A percentile compares a stretch with the other conserved stretches of the same genome.
Evolutionary conservation across 2,113 vertebrate species (phyloP).

Genomic region (Corythoichthys haematopterus): DNA sequence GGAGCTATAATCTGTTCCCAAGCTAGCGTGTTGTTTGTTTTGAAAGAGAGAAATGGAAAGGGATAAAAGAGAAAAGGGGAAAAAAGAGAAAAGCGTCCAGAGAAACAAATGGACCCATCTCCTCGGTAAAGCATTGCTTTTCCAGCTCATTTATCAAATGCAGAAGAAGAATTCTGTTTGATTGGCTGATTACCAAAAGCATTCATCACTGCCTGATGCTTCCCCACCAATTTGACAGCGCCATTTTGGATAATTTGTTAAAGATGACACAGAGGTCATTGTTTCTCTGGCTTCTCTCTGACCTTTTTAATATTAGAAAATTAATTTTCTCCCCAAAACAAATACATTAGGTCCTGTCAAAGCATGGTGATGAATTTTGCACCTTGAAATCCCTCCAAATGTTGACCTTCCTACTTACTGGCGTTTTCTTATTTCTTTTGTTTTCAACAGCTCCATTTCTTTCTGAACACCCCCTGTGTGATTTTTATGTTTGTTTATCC

Average conservation of each 20-base stretch:
- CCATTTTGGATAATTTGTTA: conserved; percentile 94
- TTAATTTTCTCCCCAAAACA: conserved; percentile 93
- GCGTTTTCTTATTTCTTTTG: conserved; percentile 3
- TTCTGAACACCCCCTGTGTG: conserved; percentile 8
- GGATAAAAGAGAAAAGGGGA: conserved; percentile 50
- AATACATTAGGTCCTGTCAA: conserved; percentile 91
- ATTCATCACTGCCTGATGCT: conserved; percentile 82
- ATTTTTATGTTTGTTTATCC: conserved; percentile 19
- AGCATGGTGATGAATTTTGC: conserved; percentile 78
- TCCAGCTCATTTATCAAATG: conserved; percentile 75
- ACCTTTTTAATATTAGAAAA: conserved; percentile 97
- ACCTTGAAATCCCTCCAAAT: conserved; percentile 74
- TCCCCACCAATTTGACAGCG: conserved; percentile 84
- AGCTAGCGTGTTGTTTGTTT: conserved; percentile 65
- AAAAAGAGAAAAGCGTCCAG: conserved; percentile 44
- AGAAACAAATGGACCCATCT: conserved; percentile 73
- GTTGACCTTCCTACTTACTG: conserved; percentile 31
- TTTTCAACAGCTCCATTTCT: conserved; percentile 22
- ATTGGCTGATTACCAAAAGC: conserved; percentile 85
- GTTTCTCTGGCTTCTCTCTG: conserved; percentile 84
- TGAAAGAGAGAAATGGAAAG: conserved; percentile 60
- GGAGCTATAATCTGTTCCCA: conserved; percentile 71
- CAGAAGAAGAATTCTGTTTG: conserved; percentile 81
- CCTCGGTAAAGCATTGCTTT: conserved; percentile 60
- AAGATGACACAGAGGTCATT: conserved; percentile 87